Percentiles rank a stretch among this genome's conserved stretches.
Evolutionary conservation across 2,888 invertebrate species (phyloP).

Genomic region (Notodonta ziczac): DNA sequence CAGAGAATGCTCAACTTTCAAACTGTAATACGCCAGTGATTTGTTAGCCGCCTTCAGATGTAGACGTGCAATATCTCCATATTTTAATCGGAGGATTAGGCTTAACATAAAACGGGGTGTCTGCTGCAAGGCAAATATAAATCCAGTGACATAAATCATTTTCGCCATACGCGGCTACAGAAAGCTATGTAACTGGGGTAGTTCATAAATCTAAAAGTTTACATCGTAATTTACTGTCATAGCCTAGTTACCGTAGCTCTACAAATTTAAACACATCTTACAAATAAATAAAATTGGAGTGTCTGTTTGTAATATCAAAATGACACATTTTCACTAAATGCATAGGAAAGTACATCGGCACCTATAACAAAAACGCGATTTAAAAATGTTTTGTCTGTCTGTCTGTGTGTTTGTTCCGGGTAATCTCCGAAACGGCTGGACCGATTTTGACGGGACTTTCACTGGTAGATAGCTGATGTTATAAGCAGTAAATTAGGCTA

Average conservation of each 20-base stretch:
- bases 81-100: conserved; percentile 48
- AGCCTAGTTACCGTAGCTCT: conserved; percentile 58
- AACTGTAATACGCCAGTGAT: conserved; percentile 14
- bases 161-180: conserved; percentile 51
- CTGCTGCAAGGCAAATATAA: conserved; percentile 52
- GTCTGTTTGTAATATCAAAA: too few relatives aligned
- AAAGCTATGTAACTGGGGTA: conserved; percentile 42
- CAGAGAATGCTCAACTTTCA: too few relatives aligned
- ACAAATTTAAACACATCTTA: conserved; percentile 61
- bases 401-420: too few relatives aligned
- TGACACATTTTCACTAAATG: too few relatives aligned
- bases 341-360: too few relatives aligned
- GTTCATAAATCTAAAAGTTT: conserved; percentile 71
- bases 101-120: conserved; percentile 35
- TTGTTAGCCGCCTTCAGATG: conserved; percentile 27
- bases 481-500: too few relatives aligned
- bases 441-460: too few relatives aligned
- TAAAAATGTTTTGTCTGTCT: too few relatives aligned
- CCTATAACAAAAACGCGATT: too few relatives aligned
- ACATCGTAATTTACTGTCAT: conserved; percentile 61
- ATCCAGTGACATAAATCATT: conserved; percentile 55
- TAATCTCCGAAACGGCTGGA: too few relatives aligned
- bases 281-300: too few relatives aligned
- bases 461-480: too few relatives aligned
- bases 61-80: conserved; percentile 36